Evolutionary conservation across 2,888 invertebrate species (phyloP), one percentile per base, ranked within the genome.

Genomic region (Drosophila siamana): DNA sequence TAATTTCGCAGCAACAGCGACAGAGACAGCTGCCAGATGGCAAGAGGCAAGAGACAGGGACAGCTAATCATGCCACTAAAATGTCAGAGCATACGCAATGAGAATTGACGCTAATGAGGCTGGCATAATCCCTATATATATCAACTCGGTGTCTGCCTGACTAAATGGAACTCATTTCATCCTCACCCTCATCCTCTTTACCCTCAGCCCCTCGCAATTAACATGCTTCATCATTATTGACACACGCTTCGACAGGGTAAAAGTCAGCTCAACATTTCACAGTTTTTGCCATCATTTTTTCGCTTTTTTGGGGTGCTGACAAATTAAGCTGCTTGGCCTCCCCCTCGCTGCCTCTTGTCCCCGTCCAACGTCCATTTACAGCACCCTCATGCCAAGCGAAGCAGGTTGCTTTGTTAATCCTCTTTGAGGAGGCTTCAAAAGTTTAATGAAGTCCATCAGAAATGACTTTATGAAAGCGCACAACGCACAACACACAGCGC

Each of bases 181-280:
- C 19, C n/a, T n/a, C n/a, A n/a, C n/a, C 8, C 38, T 13, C 26
- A 1, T 13, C 40, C 4, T 5, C 33, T 30, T n/a, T 0, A 9
- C 2, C 1, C 1, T 8, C n/a, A 16, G 11, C 11, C 57, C 15
- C 16, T 16, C 19, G 50, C 77, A 74, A 83, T 84, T 88, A 88
- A 82, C 86, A 55, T 74, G 54, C 69, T 68, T 78, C 80, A 80
- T 80, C 86, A 82, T 86, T 82, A 86, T 86, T 88, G 80, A 72
- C 78, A 67, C 54, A 56, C 52, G 62, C 46, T 57, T 48, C 38
- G 56, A 36, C 48, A 46, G 56, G 7, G 36, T 13, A 16, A 56
- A 46, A 57, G 52, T 47, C 13, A 26, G 36, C 73, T 60, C 59
- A 77, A 73, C 68, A 57, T 68, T 77, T 63, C 44, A 55, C 55